These are phyloP conservation scores for Conus canariensis DNA, from an alignment of 2,888 invertebrate species.

Conservation along the genomic window DNA sequence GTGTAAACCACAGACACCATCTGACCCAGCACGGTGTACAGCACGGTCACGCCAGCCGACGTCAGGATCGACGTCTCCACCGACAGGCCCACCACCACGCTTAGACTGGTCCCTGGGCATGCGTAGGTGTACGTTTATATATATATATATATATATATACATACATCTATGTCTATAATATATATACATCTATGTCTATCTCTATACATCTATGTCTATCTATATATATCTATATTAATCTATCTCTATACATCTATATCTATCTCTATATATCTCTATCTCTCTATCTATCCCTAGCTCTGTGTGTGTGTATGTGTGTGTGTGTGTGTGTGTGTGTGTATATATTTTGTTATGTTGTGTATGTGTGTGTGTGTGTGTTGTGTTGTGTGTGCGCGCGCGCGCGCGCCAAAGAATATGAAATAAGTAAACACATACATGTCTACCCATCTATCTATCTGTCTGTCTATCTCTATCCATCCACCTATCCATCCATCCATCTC, in stretches of 20 bases:
- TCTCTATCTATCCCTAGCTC: neutral
- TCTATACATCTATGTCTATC: too few species aligned
- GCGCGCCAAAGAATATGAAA: too few species aligned
- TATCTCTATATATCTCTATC: neutral
- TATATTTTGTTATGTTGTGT: too few species aligned
- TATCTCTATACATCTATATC: neutral
- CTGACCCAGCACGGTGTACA: constrained; percentile 64
- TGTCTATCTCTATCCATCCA: neutral
- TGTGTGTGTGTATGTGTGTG: too few species aligned
- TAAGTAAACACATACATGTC: neutral
- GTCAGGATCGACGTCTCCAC: constrained; percentile 52
- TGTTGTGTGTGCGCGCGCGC: too few species aligned
- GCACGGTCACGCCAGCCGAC: constrained; percentile 58
- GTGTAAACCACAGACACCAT: constrained; percentile 67
- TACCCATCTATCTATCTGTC: neutral
- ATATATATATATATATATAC: too few species aligned
- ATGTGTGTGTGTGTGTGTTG: too few species aligned
- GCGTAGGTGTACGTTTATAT: too few species aligned
- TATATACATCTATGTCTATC: too few species aligned
- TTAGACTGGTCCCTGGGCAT: constrained; percentile 56
- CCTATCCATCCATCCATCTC: neutral
- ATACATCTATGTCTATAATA: too few species aligned
- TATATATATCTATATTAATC: neutral
- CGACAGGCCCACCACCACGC: constrained; percentile 57
- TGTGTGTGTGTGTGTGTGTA: too few species aligned